Evolutionary conservation across 2,888 invertebrate genomes (phyloP).

Genomic region (Proisotoma minuta): DNA sequence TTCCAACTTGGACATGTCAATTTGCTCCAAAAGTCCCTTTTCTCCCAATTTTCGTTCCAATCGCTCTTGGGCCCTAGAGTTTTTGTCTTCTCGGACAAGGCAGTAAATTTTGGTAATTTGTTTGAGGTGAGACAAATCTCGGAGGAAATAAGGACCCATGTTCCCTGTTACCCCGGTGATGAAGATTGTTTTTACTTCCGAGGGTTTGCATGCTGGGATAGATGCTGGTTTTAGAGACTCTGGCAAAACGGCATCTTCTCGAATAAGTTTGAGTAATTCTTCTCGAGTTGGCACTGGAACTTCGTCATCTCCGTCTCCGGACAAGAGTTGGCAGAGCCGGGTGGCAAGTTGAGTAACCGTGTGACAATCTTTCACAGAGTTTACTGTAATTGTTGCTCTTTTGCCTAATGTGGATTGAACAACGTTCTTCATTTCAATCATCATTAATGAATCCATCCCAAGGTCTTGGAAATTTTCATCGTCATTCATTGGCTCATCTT

Average conservation of each 20-base stretch:
- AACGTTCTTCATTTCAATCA: slow-evolving; percentile 30
- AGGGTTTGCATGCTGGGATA: not conserved
- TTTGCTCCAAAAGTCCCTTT: not conserved
- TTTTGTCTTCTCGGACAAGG: slow-evolving; percentile 14
- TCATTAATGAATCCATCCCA: slow-evolving; percentile 31
- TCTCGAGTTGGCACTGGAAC: slow-evolving; percentile 8
- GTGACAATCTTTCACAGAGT: slow-evolving; percentile 22
- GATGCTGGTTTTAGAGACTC: not conserved
- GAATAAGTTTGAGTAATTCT: slow-evolving; percentile 13
- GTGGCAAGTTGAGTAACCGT: slow-evolving; percentile 13
- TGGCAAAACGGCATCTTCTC: slow-evolving; percentile 20
- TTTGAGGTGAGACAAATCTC: slow-evolving; percentile 3
- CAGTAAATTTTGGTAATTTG: slow-evolving; percentile 21
- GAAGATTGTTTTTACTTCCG: slow-evolving; percentile 12
- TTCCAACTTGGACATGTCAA: slow-evolving; percentile 3
- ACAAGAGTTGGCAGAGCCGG: not conserved
- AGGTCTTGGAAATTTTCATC: slow-evolving; percentile 24
- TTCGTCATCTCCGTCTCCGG: not conserved
- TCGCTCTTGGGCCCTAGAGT: slow-evolving; percentile 1
- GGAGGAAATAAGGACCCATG: slow-evolving; percentile 22
- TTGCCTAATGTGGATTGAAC: slow-evolving; percentile 24
- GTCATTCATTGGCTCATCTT: slow-evolving; percentile 20
- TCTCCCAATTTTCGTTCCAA: slow-evolving; percentile 5
- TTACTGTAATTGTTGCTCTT: slow-evolving; percentile 14
- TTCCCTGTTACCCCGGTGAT: slow-evolving; percentile 27